A percentile compares a stretch with the other conserved stretches of the same genome.
Evolutionary conservation across 2,113 vertebrate species (phyloP).

Genomic region (Morone chrysops): DNA sequence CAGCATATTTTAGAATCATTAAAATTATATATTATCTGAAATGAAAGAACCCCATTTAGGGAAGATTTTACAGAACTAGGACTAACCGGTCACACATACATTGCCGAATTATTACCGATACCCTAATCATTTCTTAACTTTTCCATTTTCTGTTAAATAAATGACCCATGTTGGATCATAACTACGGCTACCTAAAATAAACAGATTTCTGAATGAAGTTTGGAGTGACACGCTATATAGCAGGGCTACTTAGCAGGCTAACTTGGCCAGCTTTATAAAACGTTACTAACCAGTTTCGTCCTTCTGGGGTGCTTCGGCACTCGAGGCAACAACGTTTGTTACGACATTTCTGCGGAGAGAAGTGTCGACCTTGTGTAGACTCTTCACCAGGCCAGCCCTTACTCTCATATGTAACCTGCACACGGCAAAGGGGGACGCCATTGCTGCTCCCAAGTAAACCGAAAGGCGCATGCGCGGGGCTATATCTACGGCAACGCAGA

Average conservation of each 20-base stretch:
- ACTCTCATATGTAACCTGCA: slow-evolving; percentile 74
- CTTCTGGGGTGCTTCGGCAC: slow-evolving; percentile 10
- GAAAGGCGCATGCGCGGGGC: slow-evolving; percentile 64
- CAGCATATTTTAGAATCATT: neutral
- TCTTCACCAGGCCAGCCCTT: slow-evolving; percentile 30
- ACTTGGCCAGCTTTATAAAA: neutral
- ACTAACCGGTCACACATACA: neutral
- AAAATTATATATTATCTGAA: neutral
- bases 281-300: slow-evolving; percentile 61
- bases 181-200: neutral
- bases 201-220: neutral
- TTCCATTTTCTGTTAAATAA: rapidly evolving
- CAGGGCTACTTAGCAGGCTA: neutral
- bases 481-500: slow-evolving; percentile 64
- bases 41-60: neutral
- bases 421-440: slow-evolving; percentile 80
- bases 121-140: neutral
- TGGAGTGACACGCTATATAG: neutral
- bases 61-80: neutral
- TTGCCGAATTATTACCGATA: neutral
- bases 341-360: slow-evolving; percentile 45
- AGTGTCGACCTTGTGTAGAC: slow-evolving; percentile 33
- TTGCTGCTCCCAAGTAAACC: slow-evolving; percentile 28
- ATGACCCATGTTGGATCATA: rapidly evolving
- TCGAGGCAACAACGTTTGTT: slow-evolving; percentile 43